Evolutionary conservation across 2,113 vertebrate species (phyloP).

Genomic region (Bettongia penicillata): DNA sequence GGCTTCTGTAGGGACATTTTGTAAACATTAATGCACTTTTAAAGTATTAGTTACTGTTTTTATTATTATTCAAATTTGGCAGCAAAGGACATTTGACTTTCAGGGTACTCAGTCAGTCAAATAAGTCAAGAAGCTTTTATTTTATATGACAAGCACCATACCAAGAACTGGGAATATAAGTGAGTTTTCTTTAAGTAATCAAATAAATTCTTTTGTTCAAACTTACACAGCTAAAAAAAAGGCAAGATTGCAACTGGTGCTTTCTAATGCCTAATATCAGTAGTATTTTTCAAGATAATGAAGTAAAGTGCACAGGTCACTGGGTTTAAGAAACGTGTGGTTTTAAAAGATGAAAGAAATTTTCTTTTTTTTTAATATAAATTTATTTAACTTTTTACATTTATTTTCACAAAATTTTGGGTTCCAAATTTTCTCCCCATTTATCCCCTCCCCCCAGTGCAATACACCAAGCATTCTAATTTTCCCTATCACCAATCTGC

Average conservation of each 20-base stretch:
- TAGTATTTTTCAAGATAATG: not conserved
- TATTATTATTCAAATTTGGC: not conserved
- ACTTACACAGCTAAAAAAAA: not conserved
- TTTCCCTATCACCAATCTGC: no score
- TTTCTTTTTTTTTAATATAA: no score
- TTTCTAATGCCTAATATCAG: not conserved
- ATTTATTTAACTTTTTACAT: no score
- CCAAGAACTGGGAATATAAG: not conserved
- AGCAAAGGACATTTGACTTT: not conserved
- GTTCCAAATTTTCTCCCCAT: no score
- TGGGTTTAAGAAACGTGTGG: not conserved
- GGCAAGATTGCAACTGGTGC: not conserved
- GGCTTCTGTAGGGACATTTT: not conserved
- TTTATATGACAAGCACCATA: not conserved
- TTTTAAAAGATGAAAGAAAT: not conserved
- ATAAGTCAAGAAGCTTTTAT: not conserved
- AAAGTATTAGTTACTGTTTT: not conserved
- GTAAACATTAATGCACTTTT: not conserved
- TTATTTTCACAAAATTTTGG: no score
- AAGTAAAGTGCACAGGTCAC: not conserved
- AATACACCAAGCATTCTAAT: no score
- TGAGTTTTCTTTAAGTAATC: not conserved
- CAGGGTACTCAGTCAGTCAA: not conserved
- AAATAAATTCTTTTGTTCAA: not conserved
- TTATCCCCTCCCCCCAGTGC: no score